Base-by-base conservation (phyloP, 1,140 invertebrate genomes). In the Lepidurus couesii region DNA sequence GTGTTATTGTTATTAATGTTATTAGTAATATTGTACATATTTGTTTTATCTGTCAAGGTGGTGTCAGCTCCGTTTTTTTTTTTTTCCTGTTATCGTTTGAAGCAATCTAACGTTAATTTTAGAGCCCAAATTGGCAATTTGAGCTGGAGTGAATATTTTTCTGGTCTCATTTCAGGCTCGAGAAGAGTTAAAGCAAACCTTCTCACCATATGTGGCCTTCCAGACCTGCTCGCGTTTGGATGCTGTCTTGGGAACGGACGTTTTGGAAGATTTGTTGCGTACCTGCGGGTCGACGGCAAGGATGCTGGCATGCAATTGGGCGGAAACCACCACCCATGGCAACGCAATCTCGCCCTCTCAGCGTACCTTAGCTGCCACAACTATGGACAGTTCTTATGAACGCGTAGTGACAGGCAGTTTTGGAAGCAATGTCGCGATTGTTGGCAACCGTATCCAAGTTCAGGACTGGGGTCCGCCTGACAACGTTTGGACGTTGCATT, bases 151-250 rank as follows among this genome's bases (percentile, higher is more conserved):
- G 24, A 42, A 24, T 16, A 34, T 42, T 44, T 21, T 76, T 44
- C 21, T 47, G 16, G 16, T 47, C 78, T 75, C 74, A 77, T 78
- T 82, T 77, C 82, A 92, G 85, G 92, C 91, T 4, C 84, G 91
- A 82, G 90, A 93, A 82, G 95, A 97, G 86, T 83, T 97, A 0
- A 88, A 89, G 78, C 85, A 90, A 81, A 93, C 95, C 1, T 95
- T 97, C 82, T 93, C 91, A 7, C 87, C 91, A 7, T 91, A 94
- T 82, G 85, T 97, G 78, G 95, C 96, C 7, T 91, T 95, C 82
- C 89, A 90, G 65, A 88, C 93, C 1, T 97, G 96, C 83, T 87
- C 93, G 65, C 89, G 91, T 0, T 94, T 97, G 82, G 89, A 92
- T 77, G 90, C 90, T 80, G 89, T 93, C 80, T 87, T 95, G 75